Conservation (phyloP, 2,888 invertebrate species). For the Torymus tubicola region DNA sequence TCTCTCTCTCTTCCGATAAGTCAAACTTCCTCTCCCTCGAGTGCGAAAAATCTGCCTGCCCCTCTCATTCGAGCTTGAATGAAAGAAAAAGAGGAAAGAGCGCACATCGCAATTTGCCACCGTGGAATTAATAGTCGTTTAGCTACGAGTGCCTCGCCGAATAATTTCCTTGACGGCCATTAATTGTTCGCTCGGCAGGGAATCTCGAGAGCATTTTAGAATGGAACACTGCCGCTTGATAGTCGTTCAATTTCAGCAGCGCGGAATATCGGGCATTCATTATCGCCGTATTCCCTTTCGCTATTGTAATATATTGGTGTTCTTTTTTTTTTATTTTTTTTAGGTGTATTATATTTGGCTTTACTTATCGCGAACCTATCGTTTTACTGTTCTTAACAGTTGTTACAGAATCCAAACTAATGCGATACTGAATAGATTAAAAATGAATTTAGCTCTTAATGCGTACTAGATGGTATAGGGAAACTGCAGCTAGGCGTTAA, state of each 20-base stretch:
- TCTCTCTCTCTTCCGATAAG: too few species aligned
- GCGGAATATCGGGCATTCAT: conserved; percentile 17
- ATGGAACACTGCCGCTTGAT: background rate
- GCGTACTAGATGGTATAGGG: too few species aligned
- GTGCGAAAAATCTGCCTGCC: too few species aligned
- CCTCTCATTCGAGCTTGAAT: background rate
- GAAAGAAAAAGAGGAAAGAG: background rate
- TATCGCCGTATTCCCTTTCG: too few species aligned
- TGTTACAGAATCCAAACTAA: too few species aligned
- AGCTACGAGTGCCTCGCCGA: conserved; percentile 15
- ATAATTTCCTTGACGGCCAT: conserved; percentile 25
- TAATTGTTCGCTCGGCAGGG: conserved; percentile 5
- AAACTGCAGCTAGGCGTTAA: too few species aligned
- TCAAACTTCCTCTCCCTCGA: too few species aligned
- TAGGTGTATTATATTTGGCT: background rate
- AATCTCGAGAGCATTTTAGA: conserved; percentile 7
- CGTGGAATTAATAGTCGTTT: conserved; percentile 41
- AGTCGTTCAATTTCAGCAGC: conserved; percentile 28
- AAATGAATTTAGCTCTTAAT: too few species aligned
- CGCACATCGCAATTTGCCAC: conserved; percentile 28
- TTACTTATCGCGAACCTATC: too few species aligned
- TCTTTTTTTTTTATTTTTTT: background rate
- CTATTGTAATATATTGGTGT: background rate
- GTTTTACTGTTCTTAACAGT: too few species aligned
- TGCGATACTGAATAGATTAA: too few species aligned